Evolutionary conservation across 2,888 invertebrate species (phyloP), one percentile per base, ranked within the genome.

Genomic region (Lydus trimaculatus): DNA sequence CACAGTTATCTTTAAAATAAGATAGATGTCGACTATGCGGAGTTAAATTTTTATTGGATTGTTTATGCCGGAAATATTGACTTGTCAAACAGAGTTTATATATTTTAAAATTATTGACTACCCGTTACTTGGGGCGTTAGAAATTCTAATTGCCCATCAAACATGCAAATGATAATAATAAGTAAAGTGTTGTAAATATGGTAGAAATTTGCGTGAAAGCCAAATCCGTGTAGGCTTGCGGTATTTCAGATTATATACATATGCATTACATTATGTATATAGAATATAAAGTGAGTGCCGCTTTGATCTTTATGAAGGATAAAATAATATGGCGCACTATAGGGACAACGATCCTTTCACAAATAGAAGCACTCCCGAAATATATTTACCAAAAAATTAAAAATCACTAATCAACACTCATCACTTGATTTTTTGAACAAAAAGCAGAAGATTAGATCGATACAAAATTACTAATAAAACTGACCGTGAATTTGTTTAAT

Each of bases 291-390:
- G 82, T 80, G 80, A 77, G 73, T 75, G 71, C 70, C 69, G 79
- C 82, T 83, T 83, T 83, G 83, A 83, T 83, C 83, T 82, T 75
- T 72, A 78, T 80, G 81, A 82, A 82, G 81, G 81, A 81, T 78
- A 75, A 80, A 79, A 79, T 75, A 70, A 70, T 70, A 70, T 72
- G 66, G 70, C 71, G 68, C 71, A 23, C 61, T 65, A n/a, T n/a
- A 58, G 72, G 71, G 69, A 72, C 68, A 60, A 56, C 65, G 65
- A 66, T 65, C 66, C 70, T 62, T 70, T 73, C 71, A 67, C 31
- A 25, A 36, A 61, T 52, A 63, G 65, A 60, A 58, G 69, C 59
- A 58, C 33, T 48, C 63, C 11, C 56, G 17, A 52, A n/a, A 31
- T 58, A 63, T 48, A 52, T 65, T 64, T 28, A 17, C 25, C 15